Percentiles rank a stretch among this genome's conserved stretches.
Conservation (phyloP, 2,888 invertebrate genomes). For the Drosophila histrio region DNA sequence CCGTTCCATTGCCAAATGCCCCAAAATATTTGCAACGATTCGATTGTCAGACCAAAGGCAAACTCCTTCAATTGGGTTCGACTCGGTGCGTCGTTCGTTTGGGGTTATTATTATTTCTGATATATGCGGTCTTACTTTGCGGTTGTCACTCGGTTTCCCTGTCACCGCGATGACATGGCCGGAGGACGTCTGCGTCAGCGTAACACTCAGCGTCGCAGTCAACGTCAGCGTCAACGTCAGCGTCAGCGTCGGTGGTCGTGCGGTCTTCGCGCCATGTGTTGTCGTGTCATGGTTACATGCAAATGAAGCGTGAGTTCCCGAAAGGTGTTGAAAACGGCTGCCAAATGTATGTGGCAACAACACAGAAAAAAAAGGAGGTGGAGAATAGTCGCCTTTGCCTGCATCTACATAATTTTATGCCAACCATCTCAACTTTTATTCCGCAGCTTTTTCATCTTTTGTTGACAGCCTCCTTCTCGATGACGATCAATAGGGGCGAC, state of each 20-base stretch:
- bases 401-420: conserved; percentile 75
- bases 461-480: conserved; percentile 59
- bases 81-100: conserved; percentile 31
- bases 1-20: background rate
- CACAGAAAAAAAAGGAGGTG: background rate
- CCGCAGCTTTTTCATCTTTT: conserved; percentile 54
- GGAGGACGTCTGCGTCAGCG: conserved; percentile 28
- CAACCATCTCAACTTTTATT: conserved; percentile 69
- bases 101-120: conserved; percentile 78
- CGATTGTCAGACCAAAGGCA: conserved; percentile 63
- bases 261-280: conserved; percentile 48
- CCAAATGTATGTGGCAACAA: conserved; percentile 44
- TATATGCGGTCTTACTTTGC: conserved; percentile 79
- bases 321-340: conserved; percentile 79
- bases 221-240: conserved; percentile 2
- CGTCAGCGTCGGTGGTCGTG: conserved; percentile 50
- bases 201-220: background rate
- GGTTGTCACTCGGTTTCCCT: conserved; percentile 70
- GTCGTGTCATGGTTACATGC: conserved; percentile 75
- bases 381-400: conserved; percentile 37
- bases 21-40: conserved; percentile 72
- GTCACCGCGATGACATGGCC: conserved; percentile 48
- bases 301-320: conserved; percentile 80
- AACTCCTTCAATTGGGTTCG: conserved; percentile 46
- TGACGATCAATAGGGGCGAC: conserved; percentile 46